Percentiles rank a stretch among this genome's conserved stretches.
These are phyloP conservation scores for Oxytorus armatus DNA, from an alignment of 2,888 invertebrate genomes.

Conservation along the genomic window DNA sequence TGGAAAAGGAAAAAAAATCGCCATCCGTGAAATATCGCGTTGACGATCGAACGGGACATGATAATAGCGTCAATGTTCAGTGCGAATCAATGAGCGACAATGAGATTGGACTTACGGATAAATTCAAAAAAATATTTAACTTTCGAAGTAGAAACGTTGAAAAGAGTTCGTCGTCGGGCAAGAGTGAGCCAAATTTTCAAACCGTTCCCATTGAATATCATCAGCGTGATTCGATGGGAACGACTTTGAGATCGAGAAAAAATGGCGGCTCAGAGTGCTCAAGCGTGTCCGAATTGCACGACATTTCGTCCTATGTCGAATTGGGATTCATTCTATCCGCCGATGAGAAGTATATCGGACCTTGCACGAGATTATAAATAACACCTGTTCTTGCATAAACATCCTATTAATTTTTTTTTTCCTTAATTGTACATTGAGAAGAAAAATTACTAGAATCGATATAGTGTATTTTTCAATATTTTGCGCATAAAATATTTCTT, in stretches of 20 bases:
- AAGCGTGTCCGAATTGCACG: conserved; percentile 5
- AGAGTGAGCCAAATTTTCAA: neutral
- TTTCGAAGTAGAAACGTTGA: neutral
- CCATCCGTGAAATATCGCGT: neutral
- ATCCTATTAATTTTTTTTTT: neutral
- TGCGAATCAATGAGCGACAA: neutral
- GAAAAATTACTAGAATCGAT: no score
- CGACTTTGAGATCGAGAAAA: neutral
- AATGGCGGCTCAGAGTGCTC: neutral
- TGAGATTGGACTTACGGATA: neutral
- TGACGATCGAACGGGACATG: neutral
- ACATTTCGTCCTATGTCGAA: conserved; percentile 25
- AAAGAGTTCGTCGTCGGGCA: neutral
- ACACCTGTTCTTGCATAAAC: neutral
- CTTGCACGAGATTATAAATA: conserved; percentile 49
- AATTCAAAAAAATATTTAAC: conserved; percentile 35
- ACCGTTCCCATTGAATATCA: conserved; percentile 4
- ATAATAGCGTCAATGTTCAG: neutral
- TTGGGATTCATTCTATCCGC: neutral
- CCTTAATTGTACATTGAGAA: no score
- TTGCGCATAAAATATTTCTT: no score
- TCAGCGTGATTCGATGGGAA: conserved; percentile 15
- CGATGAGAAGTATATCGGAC: conserved; percentile 17
- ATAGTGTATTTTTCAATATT: no score
- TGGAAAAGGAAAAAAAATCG: no score